phyloP scores from a whole-genome alignment of 2,888 invertebrate genomes.

The Bibio marci region DNA sequence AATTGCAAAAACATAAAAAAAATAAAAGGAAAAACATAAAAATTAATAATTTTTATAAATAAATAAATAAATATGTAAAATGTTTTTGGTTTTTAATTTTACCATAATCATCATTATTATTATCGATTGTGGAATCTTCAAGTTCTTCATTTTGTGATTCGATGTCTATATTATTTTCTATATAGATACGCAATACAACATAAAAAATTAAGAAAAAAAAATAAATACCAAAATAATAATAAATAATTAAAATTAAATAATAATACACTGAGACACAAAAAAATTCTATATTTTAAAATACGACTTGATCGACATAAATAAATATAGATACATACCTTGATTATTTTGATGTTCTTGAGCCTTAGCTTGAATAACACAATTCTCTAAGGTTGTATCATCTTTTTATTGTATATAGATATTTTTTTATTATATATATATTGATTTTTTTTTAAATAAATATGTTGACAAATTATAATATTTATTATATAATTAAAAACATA shows the following conservation, averaged over 20 bases:
- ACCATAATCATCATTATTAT: conserved; percentile 8
- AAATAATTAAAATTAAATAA: neutral
- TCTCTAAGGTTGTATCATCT: conserved; percentile 46
- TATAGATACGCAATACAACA: conserved; percentile 8
- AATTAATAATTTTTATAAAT: neutral
- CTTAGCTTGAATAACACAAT: conserved; percentile 40
- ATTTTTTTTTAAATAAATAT: conserved; percentile 11
- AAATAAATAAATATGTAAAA: neutral
- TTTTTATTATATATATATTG: too few species aligned
- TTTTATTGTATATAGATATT: too few species aligned
- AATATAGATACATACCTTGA: conserved; percentile 8
- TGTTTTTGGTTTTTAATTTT: too few species aligned
- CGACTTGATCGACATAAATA: too few species aligned
- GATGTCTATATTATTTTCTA: conserved; percentile 30
- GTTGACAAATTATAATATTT: conserved; percentile 13
- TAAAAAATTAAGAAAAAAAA: conserved; percentile 7
- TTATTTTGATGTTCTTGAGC: conserved; percentile 20
- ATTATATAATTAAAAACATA: conserved; percentile 11
- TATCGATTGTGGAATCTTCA: conserved; percentile 5
- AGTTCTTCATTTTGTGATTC: conserved; percentile 30
- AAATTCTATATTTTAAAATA: neutral
- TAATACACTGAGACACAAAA: neutral
- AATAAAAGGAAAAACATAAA: conserved; percentile 1
- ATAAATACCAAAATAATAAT: conserved; percentile 4
- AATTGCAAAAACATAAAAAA: neutral